Conservation (phyloP, 2,797 vertebrate genomes). For the Megalops cyprinoides region DNA sequence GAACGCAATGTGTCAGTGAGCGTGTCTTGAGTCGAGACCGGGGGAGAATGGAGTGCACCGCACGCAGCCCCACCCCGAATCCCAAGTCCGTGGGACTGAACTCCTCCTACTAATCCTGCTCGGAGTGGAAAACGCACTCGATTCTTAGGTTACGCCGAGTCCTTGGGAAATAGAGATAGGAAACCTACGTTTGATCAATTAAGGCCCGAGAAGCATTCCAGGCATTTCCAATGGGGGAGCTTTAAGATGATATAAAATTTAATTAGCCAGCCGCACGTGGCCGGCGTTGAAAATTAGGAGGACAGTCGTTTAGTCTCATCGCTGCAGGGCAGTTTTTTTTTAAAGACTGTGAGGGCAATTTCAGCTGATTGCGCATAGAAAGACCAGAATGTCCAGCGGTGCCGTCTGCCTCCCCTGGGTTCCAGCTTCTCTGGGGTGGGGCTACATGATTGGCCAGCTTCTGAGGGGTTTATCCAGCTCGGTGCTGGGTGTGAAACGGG, state of each 20-base stretch:
- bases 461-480: not conserved
- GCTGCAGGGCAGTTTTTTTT: slow-evolving; percentile 51
- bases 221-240: slow-evolving; percentile 55
- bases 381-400: slow-evolving; percentile 46
- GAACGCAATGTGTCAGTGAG: not conserved
- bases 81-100: too few relatives aligned
- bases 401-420: slow-evolving; percentile 33
- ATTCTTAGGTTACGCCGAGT: slow-evolving; percentile 8
- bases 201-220: slow-evolving; percentile 59
- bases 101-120: too few relatives aligned
- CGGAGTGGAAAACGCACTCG: too few relatives aligned
- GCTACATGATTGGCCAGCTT: not conserved
- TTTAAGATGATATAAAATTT: slow-evolving; percentile 56
- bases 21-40: not conserved
- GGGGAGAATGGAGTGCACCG: too few relatives aligned
- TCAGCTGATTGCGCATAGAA: slow-evolving; percentile 31
- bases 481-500: slow-evolving; percentile 2
- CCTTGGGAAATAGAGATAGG: slow-evolving; percentile 48
- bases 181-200: slow-evolving; percentile 59
- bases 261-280: slow-evolving; percentile 60
- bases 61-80: too few relatives aligned
- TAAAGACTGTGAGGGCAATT: slow-evolving; percentile 39
- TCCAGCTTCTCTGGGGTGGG: slow-evolving; percentile 29
- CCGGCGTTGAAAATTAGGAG: slow-evolving; percentile 43
- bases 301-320: slow-evolving; percentile 47